Percentiles rank a stretch among this genome's conserved stretches.
phyloP scores from a whole-genome alignment of 2,888 invertebrate genomes.

The Callosobruchus maculatus region DNA sequence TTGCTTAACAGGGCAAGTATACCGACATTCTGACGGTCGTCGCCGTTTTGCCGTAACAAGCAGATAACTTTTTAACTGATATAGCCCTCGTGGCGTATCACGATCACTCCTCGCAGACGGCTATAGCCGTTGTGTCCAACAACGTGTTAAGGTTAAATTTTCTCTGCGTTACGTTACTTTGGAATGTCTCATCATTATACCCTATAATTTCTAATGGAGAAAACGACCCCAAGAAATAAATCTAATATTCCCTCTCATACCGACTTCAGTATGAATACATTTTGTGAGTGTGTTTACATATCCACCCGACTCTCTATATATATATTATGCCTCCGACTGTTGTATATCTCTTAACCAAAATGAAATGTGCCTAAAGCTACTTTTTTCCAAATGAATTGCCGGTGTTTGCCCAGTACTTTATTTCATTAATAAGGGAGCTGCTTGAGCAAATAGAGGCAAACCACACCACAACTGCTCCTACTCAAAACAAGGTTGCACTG shows the following conservation, averaged over 20 bases:
- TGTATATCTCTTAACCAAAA: slow-evolving; percentile 10
- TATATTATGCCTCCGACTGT: not conserved
- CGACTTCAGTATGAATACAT: not conserved
- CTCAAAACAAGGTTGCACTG: not conserved
- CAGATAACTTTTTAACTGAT: no score
- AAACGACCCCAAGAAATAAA: not conserved
- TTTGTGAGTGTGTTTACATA: not conserved
- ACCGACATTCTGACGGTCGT: no score
- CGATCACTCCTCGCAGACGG: no score
- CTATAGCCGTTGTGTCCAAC: no score
- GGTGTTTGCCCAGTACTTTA: slow-evolving; percentile 27
- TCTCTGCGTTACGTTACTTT: no score
- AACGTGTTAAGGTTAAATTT: no score
- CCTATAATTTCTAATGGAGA: not conserved
- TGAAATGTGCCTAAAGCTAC: slow-evolving; percentile 31
- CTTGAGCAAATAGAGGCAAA: slow-evolving; percentile 17
- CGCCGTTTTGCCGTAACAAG: no score
- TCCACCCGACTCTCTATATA: not conserved
- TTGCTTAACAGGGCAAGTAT: no score
- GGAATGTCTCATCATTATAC: not conserved
- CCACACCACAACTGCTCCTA: not conserved
- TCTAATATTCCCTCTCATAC: not conserved
- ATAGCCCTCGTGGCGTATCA: no score
- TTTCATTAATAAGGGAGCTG: slow-evolving; percentile 28
- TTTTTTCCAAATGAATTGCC: slow-evolving; percentile 33